These are phyloP conservation scores for Melanargia galathea DNA, from an alignment of 2,888 invertebrate species.

Conservation along the genomic window DNA sequence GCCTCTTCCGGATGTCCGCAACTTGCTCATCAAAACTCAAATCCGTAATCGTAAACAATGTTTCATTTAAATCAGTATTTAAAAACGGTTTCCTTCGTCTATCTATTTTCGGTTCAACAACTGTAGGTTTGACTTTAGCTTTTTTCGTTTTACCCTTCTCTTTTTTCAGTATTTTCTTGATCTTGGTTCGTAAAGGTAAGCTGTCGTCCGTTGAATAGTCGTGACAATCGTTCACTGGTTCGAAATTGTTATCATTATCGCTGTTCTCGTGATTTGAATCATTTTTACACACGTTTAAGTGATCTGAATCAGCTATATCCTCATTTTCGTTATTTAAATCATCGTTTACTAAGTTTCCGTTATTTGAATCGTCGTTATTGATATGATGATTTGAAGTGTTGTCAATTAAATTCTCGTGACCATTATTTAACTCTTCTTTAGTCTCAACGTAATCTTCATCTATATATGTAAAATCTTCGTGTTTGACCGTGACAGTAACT, in stretches of 20 bases:
- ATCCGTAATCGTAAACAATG: constrained; percentile 64
- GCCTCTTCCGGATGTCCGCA: constrained; percentile 66
- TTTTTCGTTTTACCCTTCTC: constrained; percentile 45
- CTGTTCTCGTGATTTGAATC: background rate
- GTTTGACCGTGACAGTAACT: constrained; percentile 22
- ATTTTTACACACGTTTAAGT: background rate
- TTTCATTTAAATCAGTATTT: constrained; percentile 67
- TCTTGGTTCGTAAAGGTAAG: constrained; percentile 52
- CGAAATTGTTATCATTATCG: constrained; percentile 38
- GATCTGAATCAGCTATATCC: background rate
- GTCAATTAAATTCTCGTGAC: background rate
- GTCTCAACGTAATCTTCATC: constrained; percentile 28
- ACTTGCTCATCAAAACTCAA: constrained; percentile 65
- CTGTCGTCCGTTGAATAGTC: constrained; percentile 61
- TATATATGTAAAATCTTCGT: constrained; percentile 8
- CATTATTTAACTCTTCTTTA: constrained; percentile 10
- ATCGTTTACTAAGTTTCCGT: background rate
- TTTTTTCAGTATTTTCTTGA: constrained; percentile 43
- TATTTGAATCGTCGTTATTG: background rate
- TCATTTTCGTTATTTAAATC: background rate
- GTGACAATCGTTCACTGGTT: constrained; percentile 31
- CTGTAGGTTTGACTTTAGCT: constrained; percentile 33
- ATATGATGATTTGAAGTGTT: too few species aligned
- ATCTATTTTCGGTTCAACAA: constrained; percentile 60
- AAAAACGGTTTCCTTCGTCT: constrained; percentile 66